Evolutionary conservation across 2,888 invertebrate genomes (phyloP).

Genomic region (Acanthosoma haemorrhoidale): DNA sequence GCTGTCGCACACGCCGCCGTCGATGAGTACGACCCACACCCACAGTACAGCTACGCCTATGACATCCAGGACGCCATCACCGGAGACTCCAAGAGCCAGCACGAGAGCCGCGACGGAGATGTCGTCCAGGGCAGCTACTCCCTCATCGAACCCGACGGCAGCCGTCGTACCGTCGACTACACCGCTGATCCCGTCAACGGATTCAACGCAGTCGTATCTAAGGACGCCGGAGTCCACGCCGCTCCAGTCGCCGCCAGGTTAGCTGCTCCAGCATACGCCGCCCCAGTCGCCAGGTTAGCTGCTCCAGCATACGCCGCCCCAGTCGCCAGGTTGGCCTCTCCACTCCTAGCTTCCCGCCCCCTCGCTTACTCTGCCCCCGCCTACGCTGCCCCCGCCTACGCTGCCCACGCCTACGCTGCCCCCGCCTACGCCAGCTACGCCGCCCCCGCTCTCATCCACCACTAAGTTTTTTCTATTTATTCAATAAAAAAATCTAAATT

Average conservation of each 20-base stretch:
- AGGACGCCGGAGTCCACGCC: conserved; percentile 38
- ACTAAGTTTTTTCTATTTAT: not conserved
- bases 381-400: conserved; percentile 18
- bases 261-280: conserved; percentile 31
- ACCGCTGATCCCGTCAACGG: conserved; percentile 43
- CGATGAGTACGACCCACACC: conserved; percentile 42
- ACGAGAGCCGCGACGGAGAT: conserved; percentile 42
- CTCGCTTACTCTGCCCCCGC: conserved; percentile 29
- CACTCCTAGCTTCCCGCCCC: conserved; percentile 29
- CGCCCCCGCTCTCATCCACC: not conserved
- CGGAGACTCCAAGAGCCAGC: conserved; percentile 43
- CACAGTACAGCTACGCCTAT: conserved; percentile 42
- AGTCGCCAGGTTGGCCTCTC: conserved; percentile 37
- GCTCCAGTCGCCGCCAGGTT: conserved; percentile 36
- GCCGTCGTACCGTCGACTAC: conserved; percentile 41
- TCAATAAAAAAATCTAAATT: too few relatives aligned
- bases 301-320: conserved; percentile 9
- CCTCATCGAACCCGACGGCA: conserved; percentile 42
- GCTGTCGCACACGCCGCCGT: conserved; percentile 54
- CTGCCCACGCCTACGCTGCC: not conserved
- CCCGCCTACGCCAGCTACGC: not conserved
- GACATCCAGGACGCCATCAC: conserved; percentile 42
- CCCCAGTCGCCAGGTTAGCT: conserved; percentile 24
- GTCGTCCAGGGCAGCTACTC: conserved; percentile 42
- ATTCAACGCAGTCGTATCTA: conserved; percentile 43